Percentiles rank a stretch among this genome's conserved stretches.
phyloP scores from a whole-genome alignment of 1,140 invertebrate species.

The Mamestra configurata region DNA sequence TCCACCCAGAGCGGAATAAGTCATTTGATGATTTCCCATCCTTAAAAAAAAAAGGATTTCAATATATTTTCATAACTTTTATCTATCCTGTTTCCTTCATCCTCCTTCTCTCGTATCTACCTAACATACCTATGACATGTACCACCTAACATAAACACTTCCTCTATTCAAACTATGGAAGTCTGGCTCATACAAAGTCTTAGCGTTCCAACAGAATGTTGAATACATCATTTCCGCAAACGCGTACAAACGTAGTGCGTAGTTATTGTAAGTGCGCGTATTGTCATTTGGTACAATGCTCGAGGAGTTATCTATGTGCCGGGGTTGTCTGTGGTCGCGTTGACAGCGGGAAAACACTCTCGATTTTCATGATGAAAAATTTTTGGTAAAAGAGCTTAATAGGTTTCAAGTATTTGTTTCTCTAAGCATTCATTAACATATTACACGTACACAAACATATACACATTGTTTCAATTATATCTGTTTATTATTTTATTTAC shows the following conservation, averaged over 20 bases:
- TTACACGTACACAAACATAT: too few relatives aligned
- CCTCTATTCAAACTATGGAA: neutral
- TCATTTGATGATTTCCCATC: too few relatives aligned
- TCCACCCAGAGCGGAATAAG: too few relatives aligned
- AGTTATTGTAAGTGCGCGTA: conserved; percentile 61
- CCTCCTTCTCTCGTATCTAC: too few relatives aligned
- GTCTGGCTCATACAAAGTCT: conserved; percentile 6
- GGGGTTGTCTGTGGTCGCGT: neutral
- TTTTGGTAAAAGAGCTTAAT: neutral
- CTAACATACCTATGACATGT: too few relatives aligned
- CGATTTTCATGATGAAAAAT: neutral
- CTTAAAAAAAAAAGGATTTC: too few relatives aligned
- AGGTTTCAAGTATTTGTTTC: too few relatives aligned
- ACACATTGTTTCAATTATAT: too few relatives aligned
- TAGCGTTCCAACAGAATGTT: conserved; percentile 21
- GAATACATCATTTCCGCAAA: conserved; percentile 49
- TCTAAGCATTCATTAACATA: too few relatives aligned
- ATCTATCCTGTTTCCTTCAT: too few relatives aligned
- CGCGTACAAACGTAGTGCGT: conserved; percentile 51
- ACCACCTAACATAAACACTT: neutral
- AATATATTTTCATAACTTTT: too few relatives aligned
- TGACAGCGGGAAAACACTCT: conserved; percentile 6
- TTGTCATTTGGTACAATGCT: conserved; percentile 55
- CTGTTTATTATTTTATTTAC: too few relatives aligned
- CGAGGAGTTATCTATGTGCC: conserved; percentile 47